Evolutionary conservation across 64 coral and sea anemone genomes (phyloP), one percentile per base, ranked within the genome.

Genomic region (Hydrozoanthus tunicans): DNA sequence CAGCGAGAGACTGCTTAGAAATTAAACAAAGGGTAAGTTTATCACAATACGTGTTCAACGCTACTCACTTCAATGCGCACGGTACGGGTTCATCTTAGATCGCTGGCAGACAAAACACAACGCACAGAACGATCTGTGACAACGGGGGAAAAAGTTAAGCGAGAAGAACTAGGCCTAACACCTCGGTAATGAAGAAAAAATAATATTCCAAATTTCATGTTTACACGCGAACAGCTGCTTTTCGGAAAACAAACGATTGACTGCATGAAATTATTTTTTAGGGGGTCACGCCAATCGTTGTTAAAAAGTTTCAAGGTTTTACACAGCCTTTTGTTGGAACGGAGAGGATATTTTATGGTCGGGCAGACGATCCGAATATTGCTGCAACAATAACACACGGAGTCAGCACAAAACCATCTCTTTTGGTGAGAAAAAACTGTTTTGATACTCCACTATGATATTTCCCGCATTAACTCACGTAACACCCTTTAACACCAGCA

Each of bases 301-400:
- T 99, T 3, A 86, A 92, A 58, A 99, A 94, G 86, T 99, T 99
- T 73, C 63, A 92, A 82, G 92, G 81, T 12, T 90, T 80, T 70
- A 99, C 97, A 1, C 89, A 89, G 65, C 94, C 97, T 5, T 77
- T 89, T 60, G 89, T 91, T 13, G 94, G 92, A 26, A 91, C 86
- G 57, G 94, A 93, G 59, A 93, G 97, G 81, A 81, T 99, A 66
- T 95, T 95, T 90, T 92, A 99, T 81, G 97, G 97, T 17, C 85
- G 94, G 90, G 97, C 97, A 71, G 84, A 99, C 66, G 97, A 99
- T 64, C 91, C 89, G 3, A 90, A 95, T 56, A 85, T 99, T 43
- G 97, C 97, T 24, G 80, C 64, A 7, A 85, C 88, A 80, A 90
- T 99, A 27, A 62, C 27, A 15, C 97, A 99, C 85, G 97, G 97